phyloP scores from a whole-genome alignment of 53 echinoderm and acorn worm species.

The Apostichopus leukothele region DNA sequence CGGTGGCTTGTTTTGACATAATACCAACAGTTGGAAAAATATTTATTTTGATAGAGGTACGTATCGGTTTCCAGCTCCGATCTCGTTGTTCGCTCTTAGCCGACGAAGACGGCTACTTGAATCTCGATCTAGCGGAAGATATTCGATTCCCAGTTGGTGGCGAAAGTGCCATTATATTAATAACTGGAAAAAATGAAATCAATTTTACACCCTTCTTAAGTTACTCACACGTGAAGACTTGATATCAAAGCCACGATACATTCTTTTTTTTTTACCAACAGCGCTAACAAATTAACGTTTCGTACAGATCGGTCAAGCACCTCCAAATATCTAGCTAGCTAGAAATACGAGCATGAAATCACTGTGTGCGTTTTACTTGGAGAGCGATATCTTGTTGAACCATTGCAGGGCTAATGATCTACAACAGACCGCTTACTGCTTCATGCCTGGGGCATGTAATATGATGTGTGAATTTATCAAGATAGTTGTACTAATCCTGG shows the following conservation, averaged over 20 bases:
- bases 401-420: constrained; percentile 22
- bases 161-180: constrained; percentile 53
- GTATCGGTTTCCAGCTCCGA: constrained; percentile 17
- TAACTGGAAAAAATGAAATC: constrained; percentile 51
- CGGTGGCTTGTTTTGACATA: constrained; percentile 42
- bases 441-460: constrained; percentile 35
- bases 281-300: constrained; percentile 44
- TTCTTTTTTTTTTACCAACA: constrained; percentile 30
- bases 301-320: constrained; percentile 21
- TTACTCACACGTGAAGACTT: constrained; percentile 32
- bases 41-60: constrained; percentile 46
- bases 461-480: constrained; percentile 50
- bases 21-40: constrained; percentile 53
- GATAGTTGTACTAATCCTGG: constrained; percentile 30
- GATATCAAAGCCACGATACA: constrained; percentile 24
- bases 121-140: constrained; percentile 25
- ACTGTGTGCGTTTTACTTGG: neutral
- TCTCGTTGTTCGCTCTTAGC: constrained; percentile 2
- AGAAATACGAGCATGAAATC: constrained; percentile 26
- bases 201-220: constrained; percentile 45
- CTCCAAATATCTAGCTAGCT: neutral
- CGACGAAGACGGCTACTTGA: constrained; percentile 9
- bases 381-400: neutral
- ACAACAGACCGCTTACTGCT: constrained; percentile 44
- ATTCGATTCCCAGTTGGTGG: constrained; percentile 46